Base-by-base conservation (phyloP, 2,113 vertebrate species). In the Bucco capensis region DNA sequence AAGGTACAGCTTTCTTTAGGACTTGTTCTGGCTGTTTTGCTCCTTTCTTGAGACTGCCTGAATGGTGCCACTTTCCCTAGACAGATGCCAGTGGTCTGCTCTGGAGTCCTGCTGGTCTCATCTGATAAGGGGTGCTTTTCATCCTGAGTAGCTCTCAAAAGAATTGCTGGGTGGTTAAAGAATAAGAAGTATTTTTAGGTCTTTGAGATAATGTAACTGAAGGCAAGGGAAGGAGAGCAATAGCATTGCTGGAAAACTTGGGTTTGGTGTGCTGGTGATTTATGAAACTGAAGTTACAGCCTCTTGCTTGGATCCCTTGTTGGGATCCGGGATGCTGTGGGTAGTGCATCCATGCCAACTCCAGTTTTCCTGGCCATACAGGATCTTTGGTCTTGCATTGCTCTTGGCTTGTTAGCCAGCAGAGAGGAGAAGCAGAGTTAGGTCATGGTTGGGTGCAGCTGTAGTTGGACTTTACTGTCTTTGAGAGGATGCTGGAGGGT, bases 111-210 rank as follows among this genome's bases (percentile, higher is more conserved):
- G 50, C 50, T 90, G 46, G 11, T 71, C 18, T 77, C 35, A 53
- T 79, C 38, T 78, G 78, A 65, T 93, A 80, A 47, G 27, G 10
- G 5, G 15, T 10, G 7, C 37, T 22, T 27, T 35, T 12, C 8
- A 12, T 37, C 67, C 24, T 49, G 60, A 58, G 42, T 44, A 57
- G 58, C 75, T 80, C 88, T 79, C 78, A 42, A 40, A 44, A 42
- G 89, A 75, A 72, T 84, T 86, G 35, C 33, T 86, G 66, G 30
- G 10, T 88, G 74, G 64, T 88, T 91, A 94, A 89, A 62, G 28
- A 79, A 28, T 38, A 64, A 83, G 42, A 58, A 38, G 33, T 73
- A 28, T 4, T 71, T 92, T 66, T 51, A 77, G 18, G 42, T 64
- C 72, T 80, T 71, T 77, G 61, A 58, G 65, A 10, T 79, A 42